Conservation (phyloP, 2,113 vertebrate genomes). For the Climacteris rufus region DNA sequence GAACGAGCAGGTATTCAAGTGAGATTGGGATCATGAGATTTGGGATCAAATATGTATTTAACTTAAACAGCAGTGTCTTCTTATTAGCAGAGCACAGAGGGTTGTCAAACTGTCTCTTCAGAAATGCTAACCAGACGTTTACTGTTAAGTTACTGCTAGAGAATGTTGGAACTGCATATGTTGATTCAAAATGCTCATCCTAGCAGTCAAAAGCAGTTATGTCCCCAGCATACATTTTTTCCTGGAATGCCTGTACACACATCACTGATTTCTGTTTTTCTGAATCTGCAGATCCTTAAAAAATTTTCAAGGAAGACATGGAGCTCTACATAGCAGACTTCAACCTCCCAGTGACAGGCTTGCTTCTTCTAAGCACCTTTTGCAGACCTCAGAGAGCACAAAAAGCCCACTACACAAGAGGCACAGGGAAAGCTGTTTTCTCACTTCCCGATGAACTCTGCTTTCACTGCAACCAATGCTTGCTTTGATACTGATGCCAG, state of each 20-base stretch:
- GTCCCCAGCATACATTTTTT: background rate
- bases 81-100: background rate
- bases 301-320: background rate
- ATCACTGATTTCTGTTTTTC: background rate
- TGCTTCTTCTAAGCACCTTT: background rate
- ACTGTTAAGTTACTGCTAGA: slow-evolving; percentile 23
- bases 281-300: background rate
- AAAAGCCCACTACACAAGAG: background rate
- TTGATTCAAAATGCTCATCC: slow-evolving; percentile 40
- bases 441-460: background rate
- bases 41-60: background rate
- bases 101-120: slow-evolving; percentile 35
- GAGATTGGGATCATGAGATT: too few relatives aligned
- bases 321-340: background rate
- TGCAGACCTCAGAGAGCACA: background rate
- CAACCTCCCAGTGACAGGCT: background rate
- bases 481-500: background rate
- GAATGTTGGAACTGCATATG: slow-evolving; percentile 11
- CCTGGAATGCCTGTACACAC: background rate
- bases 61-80: slow-evolving; percentile 3
- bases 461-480: background rate
- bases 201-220: slow-evolving; percentile 14
- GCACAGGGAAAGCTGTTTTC: background rate
- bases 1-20: background rate
- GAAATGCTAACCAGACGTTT: slow-evolving; percentile 46